Evolutionary conservation across 2,888 invertebrate species (phyloP).

Genomic region (Trissolcus japonicus): DNA sequence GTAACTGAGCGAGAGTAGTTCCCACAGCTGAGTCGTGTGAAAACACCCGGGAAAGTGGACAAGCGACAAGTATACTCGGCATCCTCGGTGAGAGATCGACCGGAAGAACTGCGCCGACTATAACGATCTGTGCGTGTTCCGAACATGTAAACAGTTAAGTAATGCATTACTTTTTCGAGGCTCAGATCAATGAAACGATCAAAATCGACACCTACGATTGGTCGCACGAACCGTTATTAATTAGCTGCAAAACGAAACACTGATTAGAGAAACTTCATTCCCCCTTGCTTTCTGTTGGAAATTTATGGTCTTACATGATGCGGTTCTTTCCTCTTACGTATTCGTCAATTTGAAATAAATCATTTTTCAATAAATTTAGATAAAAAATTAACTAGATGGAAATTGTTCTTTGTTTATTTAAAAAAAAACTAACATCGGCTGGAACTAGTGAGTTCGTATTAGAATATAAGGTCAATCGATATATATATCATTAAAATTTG

Average conservation of each 20-base stretch:
- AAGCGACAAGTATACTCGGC: constrained; percentile 65
- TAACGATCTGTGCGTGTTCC: constrained; percentile 40
- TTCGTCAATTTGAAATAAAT: no score
- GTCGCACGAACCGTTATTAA: constrained; percentile 34
- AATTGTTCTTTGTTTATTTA: no score
- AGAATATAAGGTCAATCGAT: no score
- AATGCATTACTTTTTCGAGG: constrained; percentile 20
- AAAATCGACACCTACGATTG: constrained; percentile 29
- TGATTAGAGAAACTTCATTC: constrained; percentile 7
- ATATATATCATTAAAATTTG: no score
- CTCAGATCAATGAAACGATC: constrained; percentile 39
- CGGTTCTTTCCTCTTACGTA: no score
- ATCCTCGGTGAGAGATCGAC: constrained; percentile 57
- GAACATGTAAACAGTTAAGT: constrained; percentile 33
- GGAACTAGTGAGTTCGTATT: no score
- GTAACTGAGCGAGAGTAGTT: constrained; percentile 66
- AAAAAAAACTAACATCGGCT: no score
- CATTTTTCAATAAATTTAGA: no score
- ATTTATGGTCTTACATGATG: background rate
- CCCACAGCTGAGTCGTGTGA: constrained; percentile 72
- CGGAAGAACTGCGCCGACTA: constrained; percentile 58
- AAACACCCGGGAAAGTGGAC: constrained; percentile 68
- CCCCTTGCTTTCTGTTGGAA: background rate
- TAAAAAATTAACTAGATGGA: no score
- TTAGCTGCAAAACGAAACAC: constrained; percentile 9